Evolutionary conservation across 1,140 invertebrate genomes (phyloP).

Genomic region (Nymphalis io): DNA sequence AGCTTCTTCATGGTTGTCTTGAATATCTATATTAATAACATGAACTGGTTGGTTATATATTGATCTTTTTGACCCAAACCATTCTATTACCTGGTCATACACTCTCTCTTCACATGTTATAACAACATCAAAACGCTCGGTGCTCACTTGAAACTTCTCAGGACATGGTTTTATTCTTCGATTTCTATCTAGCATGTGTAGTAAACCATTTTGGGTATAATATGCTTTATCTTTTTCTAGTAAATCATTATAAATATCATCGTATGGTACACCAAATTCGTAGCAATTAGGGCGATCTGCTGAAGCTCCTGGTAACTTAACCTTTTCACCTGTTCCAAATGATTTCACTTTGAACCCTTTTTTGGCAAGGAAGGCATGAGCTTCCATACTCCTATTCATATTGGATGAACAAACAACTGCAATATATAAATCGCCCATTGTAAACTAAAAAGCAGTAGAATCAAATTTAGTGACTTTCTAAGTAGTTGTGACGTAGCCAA

Average conservation of each 20-base stretch:
- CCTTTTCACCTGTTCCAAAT: conserved; percentile 98
- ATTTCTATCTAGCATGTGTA: conserved; percentile 99
- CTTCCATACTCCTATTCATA: conserved; percentile 99
- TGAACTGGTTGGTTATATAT: conserved; percentile 93
- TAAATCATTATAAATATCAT: conserved; percentile 98
- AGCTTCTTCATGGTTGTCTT: conserved; percentile 99
- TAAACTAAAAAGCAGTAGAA: conserved; percentile 5
- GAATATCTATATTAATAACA: conserved; percentile 99
- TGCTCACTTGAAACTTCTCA: conserved; percentile 95
- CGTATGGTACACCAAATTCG: conserved; percentile 97
- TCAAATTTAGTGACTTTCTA: neutral
- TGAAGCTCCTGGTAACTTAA: conserved; percentile 97
- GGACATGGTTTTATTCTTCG: conserved; percentile 96
- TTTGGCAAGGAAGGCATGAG: conserved; percentile 97
- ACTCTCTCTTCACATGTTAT: conserved; percentile 99
- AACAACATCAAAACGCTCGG: conserved; percentile 97
- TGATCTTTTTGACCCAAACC: conserved; percentile 86
- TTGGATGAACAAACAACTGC: conserved; percentile 99
- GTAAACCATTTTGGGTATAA: conserved; percentile 98
- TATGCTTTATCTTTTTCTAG: conserved; percentile 92
- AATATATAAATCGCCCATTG: conserved; percentile 85
- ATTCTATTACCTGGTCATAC: conserved; percentile 96
- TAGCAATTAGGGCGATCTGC: conserved; percentile 98
- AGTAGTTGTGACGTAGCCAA: conserved; percentile 17
- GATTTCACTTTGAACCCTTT: conserved; percentile 98